Percentiles rank a stretch among this genome's conserved stretches.
These are phyloP conservation scores for Drosophila burlai DNA, from an alignment of 1,140 invertebrate species.

Conservation along the genomic window DNA sequence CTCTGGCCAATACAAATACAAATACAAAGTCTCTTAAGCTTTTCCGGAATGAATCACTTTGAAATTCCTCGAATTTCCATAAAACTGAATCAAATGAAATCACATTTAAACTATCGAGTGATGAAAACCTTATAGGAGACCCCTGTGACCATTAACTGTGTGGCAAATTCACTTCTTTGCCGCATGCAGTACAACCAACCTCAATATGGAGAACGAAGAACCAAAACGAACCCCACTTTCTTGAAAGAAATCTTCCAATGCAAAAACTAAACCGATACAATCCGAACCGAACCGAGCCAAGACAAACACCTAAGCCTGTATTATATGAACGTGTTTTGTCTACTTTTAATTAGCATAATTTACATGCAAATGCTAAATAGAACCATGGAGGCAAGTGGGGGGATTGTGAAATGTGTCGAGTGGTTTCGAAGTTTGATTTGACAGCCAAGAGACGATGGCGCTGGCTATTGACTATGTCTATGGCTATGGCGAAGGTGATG, in stretches of 20 bases:
- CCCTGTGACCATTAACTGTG: slow-evolving; percentile 18
- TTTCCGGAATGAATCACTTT: slow-evolving; percentile 7
- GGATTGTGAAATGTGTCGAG: slow-evolving; percentile 76
- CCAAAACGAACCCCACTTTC: slow-evolving; percentile 6
- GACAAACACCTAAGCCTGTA: slow-evolving; percentile 66
- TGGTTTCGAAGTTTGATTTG: slow-evolving; percentile 69
- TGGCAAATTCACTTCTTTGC: slow-evolving; percentile 22
- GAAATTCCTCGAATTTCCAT: no score
- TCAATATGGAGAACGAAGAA: slow-evolving; percentile 21
- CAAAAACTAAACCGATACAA: slow-evolving; percentile 38
- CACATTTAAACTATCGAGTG: background rate
- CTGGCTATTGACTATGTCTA: slow-evolving; percentile 8
- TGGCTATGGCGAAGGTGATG: background rate
- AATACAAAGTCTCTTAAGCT: background rate
- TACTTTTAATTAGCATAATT: slow-evolving; percentile 82
- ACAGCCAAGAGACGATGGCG: slow-evolving; percentile 52
- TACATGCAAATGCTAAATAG: slow-evolving; percentile 78
- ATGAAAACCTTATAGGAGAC: slow-evolving; percentile 7
- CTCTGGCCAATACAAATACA: background rate
- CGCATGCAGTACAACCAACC: background rate
- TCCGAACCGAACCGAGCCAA: slow-evolving; percentile 30
- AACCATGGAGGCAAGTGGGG: slow-evolving; percentile 12
- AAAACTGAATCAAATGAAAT: no score
- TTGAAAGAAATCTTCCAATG: slow-evolving; percentile 53
- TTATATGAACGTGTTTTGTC: slow-evolving; percentile 78